Evolutionary conservation across 2,113 vertebrate species (phyloP), one percentile per base, ranked within the genome.

Genomic region (Poeciliopsis turrubarensis): DNA sequence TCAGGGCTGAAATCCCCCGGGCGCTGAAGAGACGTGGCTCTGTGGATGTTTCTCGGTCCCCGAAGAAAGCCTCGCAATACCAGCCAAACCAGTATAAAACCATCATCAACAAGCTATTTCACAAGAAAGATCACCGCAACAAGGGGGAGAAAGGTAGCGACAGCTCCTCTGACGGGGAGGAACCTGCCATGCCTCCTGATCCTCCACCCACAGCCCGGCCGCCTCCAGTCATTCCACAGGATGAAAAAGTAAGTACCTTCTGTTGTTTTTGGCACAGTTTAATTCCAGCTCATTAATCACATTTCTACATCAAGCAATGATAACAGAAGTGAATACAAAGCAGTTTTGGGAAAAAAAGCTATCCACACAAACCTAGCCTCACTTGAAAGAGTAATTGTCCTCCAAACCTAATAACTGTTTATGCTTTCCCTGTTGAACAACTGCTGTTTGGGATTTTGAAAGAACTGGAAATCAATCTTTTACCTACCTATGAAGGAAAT

Each of bases 1-100:
- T 97, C n/a, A 92, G 96, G 37, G 93, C 96, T 0, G 96, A 97
- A 78, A 96, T 98, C 70, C 97, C 97, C 0, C 92, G 97, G 2
- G 95, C 97, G 0, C 94, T 98, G 65, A 97, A 96, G 65, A 96
- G 93, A 69, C 92, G 96, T 0, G 95, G 96, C 14, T 97, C 97
- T 12, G 91, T 93, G 74, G 96, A 97, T 25, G 90, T 91, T 30
- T 92, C 91, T 1, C 63, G 13, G 51, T 92, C 92, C 0, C 71
- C 87, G 0, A 89, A 80, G 30, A 86, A 70, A 7, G 60, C 91
- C 66, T 91, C 92, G 0, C 87, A 89, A 0, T 86, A 93, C 32
- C 94, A 95, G 81, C 93, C 95, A 11, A 96, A 95, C 78, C 95
- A 96, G 71, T 98, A 97, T 89, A 97, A 95, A 65, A 92, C 94